Evolutionary conservation across 2,113 vertebrate genomes (phyloP).

Genomic region (Coreoperca whiteheadi): DNA sequence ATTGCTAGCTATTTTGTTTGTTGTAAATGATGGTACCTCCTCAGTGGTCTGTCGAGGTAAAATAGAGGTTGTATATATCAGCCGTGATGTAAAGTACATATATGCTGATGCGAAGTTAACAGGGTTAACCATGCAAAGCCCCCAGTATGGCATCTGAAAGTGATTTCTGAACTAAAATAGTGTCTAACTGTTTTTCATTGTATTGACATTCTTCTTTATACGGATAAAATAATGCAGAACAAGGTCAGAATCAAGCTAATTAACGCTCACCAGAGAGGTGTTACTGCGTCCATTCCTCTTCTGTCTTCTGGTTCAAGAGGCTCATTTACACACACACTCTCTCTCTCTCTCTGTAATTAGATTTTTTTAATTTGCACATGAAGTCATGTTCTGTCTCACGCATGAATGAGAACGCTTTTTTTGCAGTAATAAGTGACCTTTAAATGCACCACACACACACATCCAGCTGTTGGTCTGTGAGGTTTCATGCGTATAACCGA

Average conservation of each 20-base stretch:
- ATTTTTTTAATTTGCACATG: constrained; percentile 14
- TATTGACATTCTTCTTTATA: not conserved
- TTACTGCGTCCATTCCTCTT: not conserved
- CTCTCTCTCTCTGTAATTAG: constrained; percentile 6
- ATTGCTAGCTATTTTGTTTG: too few species aligned
- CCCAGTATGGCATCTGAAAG: not conserved
- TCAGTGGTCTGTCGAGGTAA: too few species aligned
- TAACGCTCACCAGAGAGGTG: not conserved
- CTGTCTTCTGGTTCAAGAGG: constrained; percentile 16
- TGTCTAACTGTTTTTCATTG: not conserved
- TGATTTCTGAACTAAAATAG: not conserved
- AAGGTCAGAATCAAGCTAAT: not conserved
- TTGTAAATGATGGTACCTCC: too few species aligned
- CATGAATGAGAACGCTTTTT: constrained; percentile 13
- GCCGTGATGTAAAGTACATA: not conserved
- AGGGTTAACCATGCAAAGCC: not conserved
- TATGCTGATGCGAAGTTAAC: not conserved
- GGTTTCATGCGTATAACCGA: not conserved
- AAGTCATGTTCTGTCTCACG: constrained; percentile 22
- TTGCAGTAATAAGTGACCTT: constrained; percentile 43
- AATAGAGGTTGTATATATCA: not conserved
- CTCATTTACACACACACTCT: not conserved
- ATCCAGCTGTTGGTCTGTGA: not conserved
- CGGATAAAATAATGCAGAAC: not conserved
- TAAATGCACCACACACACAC: constrained; percentile 19